Conservation (phyloP, 2,113 vertebrate species). For the Caranx melampygus region DNA sequence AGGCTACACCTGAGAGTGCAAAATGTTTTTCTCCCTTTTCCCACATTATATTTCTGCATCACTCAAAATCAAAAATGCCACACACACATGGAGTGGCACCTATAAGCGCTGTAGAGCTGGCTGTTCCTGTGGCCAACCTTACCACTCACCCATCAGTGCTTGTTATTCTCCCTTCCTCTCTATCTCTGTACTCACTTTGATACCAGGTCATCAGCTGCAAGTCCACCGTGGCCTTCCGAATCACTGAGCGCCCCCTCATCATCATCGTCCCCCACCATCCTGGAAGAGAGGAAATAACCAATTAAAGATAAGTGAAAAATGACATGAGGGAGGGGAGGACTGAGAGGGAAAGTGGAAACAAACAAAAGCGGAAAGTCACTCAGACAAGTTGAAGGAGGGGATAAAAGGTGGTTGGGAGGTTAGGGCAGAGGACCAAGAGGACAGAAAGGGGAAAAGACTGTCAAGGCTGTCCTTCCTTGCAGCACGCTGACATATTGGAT, state of each 20-base stretch:
- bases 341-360: neutral
- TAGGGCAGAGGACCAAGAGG: neutral
- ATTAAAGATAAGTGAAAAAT: neutral
- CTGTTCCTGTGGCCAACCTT: neutral
- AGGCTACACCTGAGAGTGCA: neutral
- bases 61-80: neutral
- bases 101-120: neutral
- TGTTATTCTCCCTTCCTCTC: neutral
- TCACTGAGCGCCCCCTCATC: conserved; percentile 94
- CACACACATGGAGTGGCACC: neutral
- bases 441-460: conserved; percentile 27
- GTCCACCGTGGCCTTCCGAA: conserved; percentile 86
- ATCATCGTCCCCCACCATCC: conserved; percentile 91
- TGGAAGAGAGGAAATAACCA: conserved; percentile 65
- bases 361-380: neutral
- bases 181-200: conserved; percentile 88
- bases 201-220: conserved; percentile 88
- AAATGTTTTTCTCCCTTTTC: neutral
- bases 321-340: neutral
- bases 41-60: neutral
- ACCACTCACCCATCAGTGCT: neutral
- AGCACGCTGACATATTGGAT: conserved; percentile 57
- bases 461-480: conserved; percentile 64
- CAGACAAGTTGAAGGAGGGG: neutral
- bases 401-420: neutral